Percentiles rank a stretch among this genome's conserved stretches.
Conservation (phyloP, 2,113 vertebrate species). For the Phainopepla nitens region DNA sequence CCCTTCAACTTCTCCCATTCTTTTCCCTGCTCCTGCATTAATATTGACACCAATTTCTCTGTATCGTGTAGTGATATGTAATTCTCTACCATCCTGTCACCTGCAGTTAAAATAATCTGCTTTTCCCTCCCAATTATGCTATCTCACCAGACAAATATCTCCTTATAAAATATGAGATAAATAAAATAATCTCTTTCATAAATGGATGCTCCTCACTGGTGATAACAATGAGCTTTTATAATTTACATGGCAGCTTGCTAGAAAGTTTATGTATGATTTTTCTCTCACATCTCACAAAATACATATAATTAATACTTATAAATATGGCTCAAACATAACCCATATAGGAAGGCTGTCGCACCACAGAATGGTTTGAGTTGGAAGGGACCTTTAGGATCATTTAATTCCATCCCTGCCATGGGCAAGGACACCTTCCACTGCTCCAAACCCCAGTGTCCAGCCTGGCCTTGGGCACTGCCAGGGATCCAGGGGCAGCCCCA, state of each 20-base stretch:
- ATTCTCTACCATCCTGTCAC: background rate
- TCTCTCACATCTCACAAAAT: background rate
- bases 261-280: background rate
- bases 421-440: background rate
- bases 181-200: background rate
- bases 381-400: background rate
- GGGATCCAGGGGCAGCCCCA: background rate
- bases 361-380: background rate
- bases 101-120: background rate
- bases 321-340: background rate
- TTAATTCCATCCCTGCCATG: fast-evolving
- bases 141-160: background rate
- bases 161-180: background rate
- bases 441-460: background rate
- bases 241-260: background rate
- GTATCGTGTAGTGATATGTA: background rate
- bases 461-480: background rate
- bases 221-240: background rate
- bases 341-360: background rate
- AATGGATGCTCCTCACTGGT: background rate
- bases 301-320: background rate
- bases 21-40: background rate
- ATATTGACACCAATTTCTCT: background rate
- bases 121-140: background rate
- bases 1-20: background rate